Conservation (phyloP, 2,113 vertebrate species). For the Chamaea fasciata region DNA sequence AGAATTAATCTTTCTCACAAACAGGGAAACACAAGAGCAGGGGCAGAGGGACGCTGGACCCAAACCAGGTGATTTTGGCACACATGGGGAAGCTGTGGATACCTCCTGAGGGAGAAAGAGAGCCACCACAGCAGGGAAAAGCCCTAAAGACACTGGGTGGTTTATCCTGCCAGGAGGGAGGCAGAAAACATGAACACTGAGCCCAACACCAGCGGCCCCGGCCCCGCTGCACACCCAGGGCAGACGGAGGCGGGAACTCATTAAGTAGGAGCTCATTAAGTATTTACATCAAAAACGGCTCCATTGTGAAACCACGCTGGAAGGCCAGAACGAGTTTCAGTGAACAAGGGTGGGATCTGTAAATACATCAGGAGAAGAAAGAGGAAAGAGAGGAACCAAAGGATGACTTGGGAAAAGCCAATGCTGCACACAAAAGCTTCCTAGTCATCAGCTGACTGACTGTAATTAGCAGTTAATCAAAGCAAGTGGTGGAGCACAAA, state of each 20-base stretch:
- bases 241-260: background rate
- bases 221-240: background rate
- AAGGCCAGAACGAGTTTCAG: background rate
- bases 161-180: background rate
- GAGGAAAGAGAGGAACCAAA: background rate
- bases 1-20: background rate
- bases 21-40: background rate
- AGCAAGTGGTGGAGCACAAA: background rate
- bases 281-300: background rate
- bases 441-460: background rate
- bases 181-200: background rate
- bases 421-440: background rate
- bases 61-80: background rate
- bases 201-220: accelerated
- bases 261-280: background rate
- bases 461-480: background rate
- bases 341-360: background rate
- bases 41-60: background rate
- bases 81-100: accelerated
- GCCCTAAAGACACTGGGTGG: background rate
- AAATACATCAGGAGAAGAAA: conserved; percentile 12
- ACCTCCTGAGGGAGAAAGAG: background rate
- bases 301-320: background rate
- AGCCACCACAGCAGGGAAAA: background rate
- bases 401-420: background rate